phyloP scores from a whole-genome alignment of 2,888 invertebrate species.

The Sussaba pulchella region DNA sequence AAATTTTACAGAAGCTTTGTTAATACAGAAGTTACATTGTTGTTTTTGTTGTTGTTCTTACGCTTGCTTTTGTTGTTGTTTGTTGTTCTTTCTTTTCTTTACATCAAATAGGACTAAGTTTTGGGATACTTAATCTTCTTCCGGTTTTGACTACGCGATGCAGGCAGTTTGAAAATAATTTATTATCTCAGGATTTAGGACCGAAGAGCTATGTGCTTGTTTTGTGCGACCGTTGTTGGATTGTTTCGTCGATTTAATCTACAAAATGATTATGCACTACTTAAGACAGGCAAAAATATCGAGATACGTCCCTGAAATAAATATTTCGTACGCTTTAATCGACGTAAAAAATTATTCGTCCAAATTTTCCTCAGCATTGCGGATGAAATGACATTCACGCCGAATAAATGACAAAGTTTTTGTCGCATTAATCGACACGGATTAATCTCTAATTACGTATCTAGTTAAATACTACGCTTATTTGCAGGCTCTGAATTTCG shows the following conservation, averaged over 20 bases:
- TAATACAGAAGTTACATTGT: not conserved
- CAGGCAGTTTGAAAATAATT: slow-evolving; percentile 23
- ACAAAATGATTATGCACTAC: slow-evolving; percentile 4
- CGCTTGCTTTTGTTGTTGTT: too few relatives aligned
- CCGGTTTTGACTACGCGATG: not conserved
- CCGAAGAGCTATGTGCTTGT: not conserved
- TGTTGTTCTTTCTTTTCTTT: not conserved
- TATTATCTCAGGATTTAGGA: not conserved
- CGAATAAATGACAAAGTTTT: too few relatives aligned
- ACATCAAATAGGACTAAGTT: not conserved
- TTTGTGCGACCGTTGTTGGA: not conserved
- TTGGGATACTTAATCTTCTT: not conserved
- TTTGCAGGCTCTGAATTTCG: too few relatives aligned
- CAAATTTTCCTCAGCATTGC: too few relatives aligned
- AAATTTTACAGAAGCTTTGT: not conserved
- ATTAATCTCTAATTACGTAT: too few relatives aligned
- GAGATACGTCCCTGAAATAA: not conserved
- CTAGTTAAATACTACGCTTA: too few relatives aligned
- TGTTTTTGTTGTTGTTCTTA: too few relatives aligned
- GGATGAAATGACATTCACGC: too few relatives aligned
- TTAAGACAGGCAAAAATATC: not conserved
- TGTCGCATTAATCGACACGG: too few relatives aligned
- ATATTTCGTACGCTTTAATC: not conserved
- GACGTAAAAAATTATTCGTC: not conserved
- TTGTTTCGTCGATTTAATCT: not conserved